Conservation (phyloP, 2,888 invertebrate genomes). For the Cosmorhoe ocellata region DNA sequence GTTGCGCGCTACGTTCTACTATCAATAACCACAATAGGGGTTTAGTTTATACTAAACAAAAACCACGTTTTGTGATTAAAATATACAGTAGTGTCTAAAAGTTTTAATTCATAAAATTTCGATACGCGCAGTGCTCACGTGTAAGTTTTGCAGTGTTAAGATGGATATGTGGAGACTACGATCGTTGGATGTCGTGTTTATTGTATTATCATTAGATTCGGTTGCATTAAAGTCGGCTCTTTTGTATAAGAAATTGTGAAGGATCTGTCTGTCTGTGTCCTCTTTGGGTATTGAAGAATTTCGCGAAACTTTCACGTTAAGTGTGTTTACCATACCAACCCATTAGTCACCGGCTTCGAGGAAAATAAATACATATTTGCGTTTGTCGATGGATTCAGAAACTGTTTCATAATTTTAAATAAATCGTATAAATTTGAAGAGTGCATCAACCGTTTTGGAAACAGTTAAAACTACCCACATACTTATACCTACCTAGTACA, state of each 20-base stretch:
- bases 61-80: slow-evolving; percentile 29
- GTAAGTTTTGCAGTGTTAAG: slow-evolving; percentile 68
- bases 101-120: slow-evolving; percentile 37
- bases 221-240: slow-evolving; percentile 28
- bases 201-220: slow-evolving; percentile 43
- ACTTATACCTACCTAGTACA: no score
- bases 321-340: slow-evolving; percentile 13
- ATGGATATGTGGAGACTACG: slow-evolving; percentile 70
- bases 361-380: slow-evolving; percentile 24
- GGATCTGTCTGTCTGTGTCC: slow-evolving; percentile 12
- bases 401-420: not conserved
- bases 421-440: no score
- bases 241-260: slow-evolving; percentile 23
- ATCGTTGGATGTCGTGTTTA: slow-evolving; percentile 54
- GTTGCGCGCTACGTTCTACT: slow-evolving; percentile 26
- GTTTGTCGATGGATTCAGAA: slow-evolving; percentile 10
- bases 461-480: no score
- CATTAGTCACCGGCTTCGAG: slow-evolving; percentile 31
- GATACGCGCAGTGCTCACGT: slow-evolving; percentile 39
- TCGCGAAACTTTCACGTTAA: slow-evolving; percentile 31
- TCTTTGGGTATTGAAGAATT: slow-evolving; percentile 14
- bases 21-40: slow-evolving; percentile 23
- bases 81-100: slow-evolving; percentile 17
- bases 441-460: no score
- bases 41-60: slow-evolving; percentile 16